Evolutionary conservation across 2,888 invertebrate genomes (phyloP), one percentile per base, ranked within the genome.

Genomic region (Pelosia muscerda): DNA sequence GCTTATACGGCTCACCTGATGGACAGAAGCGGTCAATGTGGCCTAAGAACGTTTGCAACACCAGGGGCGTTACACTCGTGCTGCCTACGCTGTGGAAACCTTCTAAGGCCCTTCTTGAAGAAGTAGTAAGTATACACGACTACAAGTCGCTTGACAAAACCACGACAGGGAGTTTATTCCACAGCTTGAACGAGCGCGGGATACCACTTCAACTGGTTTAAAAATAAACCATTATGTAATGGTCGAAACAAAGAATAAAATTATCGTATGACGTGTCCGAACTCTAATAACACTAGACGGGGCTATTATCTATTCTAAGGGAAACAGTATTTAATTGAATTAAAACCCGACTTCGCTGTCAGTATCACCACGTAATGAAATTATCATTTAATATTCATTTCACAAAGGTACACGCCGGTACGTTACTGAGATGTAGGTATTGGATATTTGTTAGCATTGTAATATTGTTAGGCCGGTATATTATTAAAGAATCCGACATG

Each of bases 311-410:
- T 71, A 83, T 83, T 85, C 83, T 71, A 74, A 82, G 76, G 77
- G 83, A 82, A 82, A 84, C 83, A 82, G 78, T 80, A 80, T 79
- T n/a, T 85, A 86, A 88, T 88, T 83, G 78, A 85, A 85, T 87
- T 84, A 84, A 78, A 82, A 76, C 75, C 79, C 70, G 75, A 76
- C 74, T 76, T 76, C 71, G 74, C 71, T 71, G 74, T 76, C 63
- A 72, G 81, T 78, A 75, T 74, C 74, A 75, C 68, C 70, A 71
- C 70, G 72, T 83, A 84, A 85, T 85, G 78, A 82, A 86, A 86
- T 86, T 85, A 83, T 77, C 81, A 82, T 85, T 80, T 82, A 86
- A 85, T 84, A 85, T 83, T 86, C 76, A 84, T 84, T 82, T 75
- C 78, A 83, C 81, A 81, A 80, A 76, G 78, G 77, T 64, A 56